phyloP scores from a whole-genome alignment of 2,113 vertebrate species.

The Ptychochromis oligacanthus region DNA sequence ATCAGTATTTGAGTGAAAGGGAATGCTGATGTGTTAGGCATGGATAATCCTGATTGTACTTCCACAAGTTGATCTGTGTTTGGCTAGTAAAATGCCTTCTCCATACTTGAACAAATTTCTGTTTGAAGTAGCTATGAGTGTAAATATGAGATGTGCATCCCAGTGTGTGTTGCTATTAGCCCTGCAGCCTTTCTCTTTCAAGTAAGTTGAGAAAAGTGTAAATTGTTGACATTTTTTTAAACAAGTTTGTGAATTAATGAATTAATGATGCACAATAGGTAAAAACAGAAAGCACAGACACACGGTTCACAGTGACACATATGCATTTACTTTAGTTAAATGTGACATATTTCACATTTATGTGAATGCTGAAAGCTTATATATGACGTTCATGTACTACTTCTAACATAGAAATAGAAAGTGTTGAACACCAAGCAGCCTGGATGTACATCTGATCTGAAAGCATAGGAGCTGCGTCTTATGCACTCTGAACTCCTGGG shows the following conservation, averaged over 20 bases:
- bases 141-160: constrained; percentile 23
- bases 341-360: neutral
- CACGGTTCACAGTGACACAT: accelerated
- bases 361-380: neutral
- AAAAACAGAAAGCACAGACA: neutral
- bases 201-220: constrained; percentile 19
- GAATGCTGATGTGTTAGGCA: neutral
- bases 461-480: neutral
- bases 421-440: neutral
- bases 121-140: constrained; percentile 49
- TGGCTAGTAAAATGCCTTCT: constrained; percentile 7
- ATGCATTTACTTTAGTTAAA: neutral
- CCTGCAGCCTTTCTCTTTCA: constrained; percentile 15
- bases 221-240: neutral
- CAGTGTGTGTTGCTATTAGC: constrained; percentile 4
- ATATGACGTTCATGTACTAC: neutral
- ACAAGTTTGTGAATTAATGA: neutral
- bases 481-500: neutral
- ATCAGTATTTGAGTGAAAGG: neutral
- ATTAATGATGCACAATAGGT: neutral
- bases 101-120: constrained; percentile 16
- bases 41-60: neutral
- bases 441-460: neutral
- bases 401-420: neutral
- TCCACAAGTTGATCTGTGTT: constrained; percentile 4